phyloP scores from a whole-genome alignment of 2,797 vertebrate genomes.

The Macropodus opercularis region DNA sequence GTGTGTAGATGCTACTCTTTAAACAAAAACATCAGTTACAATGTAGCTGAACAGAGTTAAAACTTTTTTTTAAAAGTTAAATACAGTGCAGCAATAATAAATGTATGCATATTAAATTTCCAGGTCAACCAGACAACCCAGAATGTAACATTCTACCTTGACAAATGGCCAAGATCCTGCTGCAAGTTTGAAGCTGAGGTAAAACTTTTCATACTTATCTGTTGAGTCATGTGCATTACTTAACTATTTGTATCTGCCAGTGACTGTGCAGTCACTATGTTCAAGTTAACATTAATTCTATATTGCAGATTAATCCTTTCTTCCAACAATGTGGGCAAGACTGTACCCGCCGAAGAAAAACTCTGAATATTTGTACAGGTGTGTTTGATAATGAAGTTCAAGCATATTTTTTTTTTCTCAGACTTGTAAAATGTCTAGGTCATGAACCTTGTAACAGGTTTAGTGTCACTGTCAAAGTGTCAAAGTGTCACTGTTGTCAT shows the following conservation, averaged over 20 bases:
- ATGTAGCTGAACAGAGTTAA: too few species aligned
- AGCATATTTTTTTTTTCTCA: too few species aligned
- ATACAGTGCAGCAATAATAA: background rate
- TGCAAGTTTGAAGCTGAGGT: slow-evolving; percentile 74
- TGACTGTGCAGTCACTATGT: background rate
- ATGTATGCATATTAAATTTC: background rate
- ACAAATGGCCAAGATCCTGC: slow-evolving; percentile 64
- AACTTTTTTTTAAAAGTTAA: too few species aligned
- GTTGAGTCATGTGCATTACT: background rate
- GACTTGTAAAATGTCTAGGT: too few species aligned
- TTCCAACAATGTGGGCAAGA: slow-evolving; percentile 84
- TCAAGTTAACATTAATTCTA: slow-evolving; percentile 2
- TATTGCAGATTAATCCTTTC: slow-evolving; percentile 86
- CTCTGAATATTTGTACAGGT: slow-evolving; percentile 55
- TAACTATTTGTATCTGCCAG: background rate
- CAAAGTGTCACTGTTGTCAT: too few species aligned
- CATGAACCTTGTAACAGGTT: too few species aligned
- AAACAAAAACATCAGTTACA: too few species aligned
- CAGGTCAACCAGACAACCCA: slow-evolving; percentile 49
- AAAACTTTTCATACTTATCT: background rate
- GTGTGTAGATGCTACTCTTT: too few species aligned
- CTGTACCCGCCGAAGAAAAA: slow-evolving; percentile 74
- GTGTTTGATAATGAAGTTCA: slow-evolving; percentile 1
- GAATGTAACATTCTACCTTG: slow-evolving; percentile 56
- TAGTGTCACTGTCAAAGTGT: too few species aligned